Percentiles rank a stretch among this genome's conserved stretches.
phyloP scores from a whole-genome alignment of 37 sponge, comb jelly and placozoan genomes.

The Crambe crambe region DNA sequence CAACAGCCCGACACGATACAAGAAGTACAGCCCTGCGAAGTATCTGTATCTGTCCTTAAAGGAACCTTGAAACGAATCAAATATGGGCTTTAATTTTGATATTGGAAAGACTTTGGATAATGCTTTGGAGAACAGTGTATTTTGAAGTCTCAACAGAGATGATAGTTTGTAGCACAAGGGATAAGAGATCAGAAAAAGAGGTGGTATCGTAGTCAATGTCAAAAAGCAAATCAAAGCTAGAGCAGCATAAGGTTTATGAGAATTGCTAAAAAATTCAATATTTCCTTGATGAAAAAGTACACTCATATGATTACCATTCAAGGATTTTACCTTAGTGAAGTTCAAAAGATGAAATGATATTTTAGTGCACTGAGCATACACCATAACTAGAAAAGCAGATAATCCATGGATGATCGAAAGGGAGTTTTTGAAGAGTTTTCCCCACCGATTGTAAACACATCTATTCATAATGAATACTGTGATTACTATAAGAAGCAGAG shows the following conservation, averaged over 20 bases:
- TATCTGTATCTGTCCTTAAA: slow-evolving; percentile 35
- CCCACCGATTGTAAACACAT: no score
- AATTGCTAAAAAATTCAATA: slow-evolving; percentile 5
- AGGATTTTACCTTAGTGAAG: background rate
- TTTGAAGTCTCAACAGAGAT: background rate
- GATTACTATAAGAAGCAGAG: slow-evolving; percentile 7
- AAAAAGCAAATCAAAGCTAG: slow-evolving; percentile 16
- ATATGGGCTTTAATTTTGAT: slow-evolving; percentile 15
- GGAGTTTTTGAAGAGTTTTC: background rate
- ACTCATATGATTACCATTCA: background rate
- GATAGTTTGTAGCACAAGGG: slow-evolving; percentile 23
- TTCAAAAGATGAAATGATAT: slow-evolving; percentile 31
- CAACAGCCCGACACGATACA: slow-evolving; percentile 7
- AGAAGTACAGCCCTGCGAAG: slow-evolving; percentile 54
- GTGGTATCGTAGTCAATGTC: slow-evolving; percentile 18
- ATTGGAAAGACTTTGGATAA: slow-evolving; percentile 12
- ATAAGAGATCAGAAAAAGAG: slow-evolving; percentile 22
- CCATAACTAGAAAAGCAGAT: slow-evolving; percentile 32
- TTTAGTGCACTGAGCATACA: slow-evolving; percentile 28
- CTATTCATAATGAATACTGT: background rate
- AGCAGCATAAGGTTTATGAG: slow-evolving; percentile 43
- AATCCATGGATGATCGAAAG: slow-evolving; percentile 31
- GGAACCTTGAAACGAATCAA: slow-evolving; percentile 40
- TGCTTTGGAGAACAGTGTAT: background rate
- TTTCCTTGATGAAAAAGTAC: slow-evolving; percentile 19